phyloP scores from a whole-genome alignment of 2,797 vertebrate species.

The Meriones psammophilus region DNA sequence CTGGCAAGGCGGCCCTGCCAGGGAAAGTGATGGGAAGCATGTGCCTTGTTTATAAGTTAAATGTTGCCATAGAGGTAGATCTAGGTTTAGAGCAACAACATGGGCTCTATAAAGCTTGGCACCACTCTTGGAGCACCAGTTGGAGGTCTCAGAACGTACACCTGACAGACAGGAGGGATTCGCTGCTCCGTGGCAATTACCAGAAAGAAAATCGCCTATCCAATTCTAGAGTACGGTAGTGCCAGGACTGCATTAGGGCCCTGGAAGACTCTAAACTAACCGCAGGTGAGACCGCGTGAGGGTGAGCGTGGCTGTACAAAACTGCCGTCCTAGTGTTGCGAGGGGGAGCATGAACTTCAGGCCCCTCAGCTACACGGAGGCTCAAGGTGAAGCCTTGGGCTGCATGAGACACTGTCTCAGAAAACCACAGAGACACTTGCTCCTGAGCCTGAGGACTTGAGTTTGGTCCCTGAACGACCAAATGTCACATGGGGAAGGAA shows the following conservation, averaged over 20 bases:
- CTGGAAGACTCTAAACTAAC: background rate
- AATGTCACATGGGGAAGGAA: background rate
- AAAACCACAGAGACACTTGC: background rate
- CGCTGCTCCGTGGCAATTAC: background rate
- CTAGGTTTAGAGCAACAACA: background rate
- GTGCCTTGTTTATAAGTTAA: background rate
- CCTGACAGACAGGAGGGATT: background rate
- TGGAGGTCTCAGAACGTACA: background rate
- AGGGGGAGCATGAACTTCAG: background rate
- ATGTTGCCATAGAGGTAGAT: background rate
- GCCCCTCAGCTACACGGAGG: background rate
- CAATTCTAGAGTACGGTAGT: conserved; percentile 8
- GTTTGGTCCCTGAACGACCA: background rate
- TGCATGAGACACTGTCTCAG: background rate
- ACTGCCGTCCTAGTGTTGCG: background rate
- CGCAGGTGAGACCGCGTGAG: background rate
- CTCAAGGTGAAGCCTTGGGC: background rate
- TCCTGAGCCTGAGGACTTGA: background rate
- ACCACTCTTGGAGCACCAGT: background rate
- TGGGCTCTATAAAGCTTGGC: background rate
- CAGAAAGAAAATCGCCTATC: background rate
- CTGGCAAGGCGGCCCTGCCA: too few species aligned
- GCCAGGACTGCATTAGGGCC: background rate
- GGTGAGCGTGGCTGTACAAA: background rate
- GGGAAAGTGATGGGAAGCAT: too few species aligned